Percentiles rank a stretch among this genome's conserved stretches.
Evolutionary conservation across 2,113 vertebrate genomes (phyloP).

Genomic region (Mola mola): DNA sequence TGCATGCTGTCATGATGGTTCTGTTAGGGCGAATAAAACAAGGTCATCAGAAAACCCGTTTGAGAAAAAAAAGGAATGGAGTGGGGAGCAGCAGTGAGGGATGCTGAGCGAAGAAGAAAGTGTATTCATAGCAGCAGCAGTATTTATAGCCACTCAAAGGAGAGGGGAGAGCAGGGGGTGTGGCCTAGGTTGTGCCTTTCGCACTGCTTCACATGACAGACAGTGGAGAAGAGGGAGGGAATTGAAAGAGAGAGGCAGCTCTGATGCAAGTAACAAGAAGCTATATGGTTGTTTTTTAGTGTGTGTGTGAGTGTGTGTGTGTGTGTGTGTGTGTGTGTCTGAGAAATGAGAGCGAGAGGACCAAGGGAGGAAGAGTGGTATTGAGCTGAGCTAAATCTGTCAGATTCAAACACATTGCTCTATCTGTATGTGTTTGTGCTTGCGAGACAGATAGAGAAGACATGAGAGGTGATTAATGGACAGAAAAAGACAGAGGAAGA

Average conservation of each 20-base stretch:
- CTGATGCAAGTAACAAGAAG: conserved; percentile 49
- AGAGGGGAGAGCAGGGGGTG: conserved; percentile 75
- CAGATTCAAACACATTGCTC: conserved; percentile 77
- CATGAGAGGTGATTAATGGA: conserved; percentile 52
- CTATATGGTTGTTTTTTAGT: conserved; percentile 68
- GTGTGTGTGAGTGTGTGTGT: conserved; percentile 46
- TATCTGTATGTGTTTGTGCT: conserved; percentile 41
- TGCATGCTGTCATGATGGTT: conserved; percentile 47
- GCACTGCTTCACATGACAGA: conserved; percentile 56
- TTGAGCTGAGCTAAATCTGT: conserved; percentile 78
- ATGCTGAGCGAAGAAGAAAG: conserved; percentile 79
- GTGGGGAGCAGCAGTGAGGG: conserved; percentile 48
- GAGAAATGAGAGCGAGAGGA: conserved; percentile 28
- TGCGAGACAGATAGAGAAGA: conserved; percentile 46
- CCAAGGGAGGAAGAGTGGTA: conserved; percentile 65
- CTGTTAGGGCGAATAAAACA: conserved; percentile 67
- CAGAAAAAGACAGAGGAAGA: conserved; percentile 58
- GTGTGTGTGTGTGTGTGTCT: too few species aligned
- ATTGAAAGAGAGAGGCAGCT: conserved; percentile 54
- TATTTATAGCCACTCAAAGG: conserved; percentile 84
- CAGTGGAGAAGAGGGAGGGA: conserved; percentile 54
- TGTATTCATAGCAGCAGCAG: conserved; percentile 84
- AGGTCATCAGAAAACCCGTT: conserved; percentile 78
- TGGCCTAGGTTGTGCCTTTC: conserved; percentile 70
- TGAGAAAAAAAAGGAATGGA: conserved; percentile 24